Evolutionary conservation across 2,797 vertebrate species (phyloP).

Genomic region (Chelon auratus): DNA sequence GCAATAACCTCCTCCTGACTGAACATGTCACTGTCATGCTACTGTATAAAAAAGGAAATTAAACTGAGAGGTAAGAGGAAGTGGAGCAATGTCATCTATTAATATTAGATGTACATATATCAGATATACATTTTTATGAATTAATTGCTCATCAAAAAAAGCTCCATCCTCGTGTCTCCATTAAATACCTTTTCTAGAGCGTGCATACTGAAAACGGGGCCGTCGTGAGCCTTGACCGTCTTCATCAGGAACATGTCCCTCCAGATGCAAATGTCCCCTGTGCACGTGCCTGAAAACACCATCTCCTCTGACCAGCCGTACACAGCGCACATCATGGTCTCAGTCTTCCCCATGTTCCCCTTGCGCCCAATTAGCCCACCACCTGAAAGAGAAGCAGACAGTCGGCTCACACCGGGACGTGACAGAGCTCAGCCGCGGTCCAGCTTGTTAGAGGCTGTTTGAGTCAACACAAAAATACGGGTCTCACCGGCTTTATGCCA

Average conservation of each 20-base stretch:
- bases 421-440: conserved; percentile 36
- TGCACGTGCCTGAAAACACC: conserved; percentile 96
- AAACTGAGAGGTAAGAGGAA: background rate
- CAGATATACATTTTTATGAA: no score
- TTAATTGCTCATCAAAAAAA: background rate
- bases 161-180: background rate
- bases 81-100: no score
- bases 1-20: conserved; percentile 16
- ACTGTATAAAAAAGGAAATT: background rate
- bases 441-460: conserved; percentile 49
- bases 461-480: conserved; percentile 1
- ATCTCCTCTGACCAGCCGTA: conserved; percentile 99
- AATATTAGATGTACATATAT: no score
- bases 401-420: conserved; percentile 20
- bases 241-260: conserved; percentile 97
- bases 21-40: conserved; percentile 2
- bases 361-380: conserved; percentile 97
- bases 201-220: conserved; percentile 98
- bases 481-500: conserved; percentile 96
- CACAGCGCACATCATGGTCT: conserved; percentile 98
- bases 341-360: conserved; percentile 92
- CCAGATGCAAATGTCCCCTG: conserved; percentile 98
- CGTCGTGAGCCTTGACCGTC: conserved; percentile 98
- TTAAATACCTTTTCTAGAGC: conserved; percentile 92
- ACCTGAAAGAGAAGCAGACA: conserved; percentile 78